Base-by-base conservation (phyloP, 2,113 vertebrate genomes). In the Acanthisitta chloris region DNA sequence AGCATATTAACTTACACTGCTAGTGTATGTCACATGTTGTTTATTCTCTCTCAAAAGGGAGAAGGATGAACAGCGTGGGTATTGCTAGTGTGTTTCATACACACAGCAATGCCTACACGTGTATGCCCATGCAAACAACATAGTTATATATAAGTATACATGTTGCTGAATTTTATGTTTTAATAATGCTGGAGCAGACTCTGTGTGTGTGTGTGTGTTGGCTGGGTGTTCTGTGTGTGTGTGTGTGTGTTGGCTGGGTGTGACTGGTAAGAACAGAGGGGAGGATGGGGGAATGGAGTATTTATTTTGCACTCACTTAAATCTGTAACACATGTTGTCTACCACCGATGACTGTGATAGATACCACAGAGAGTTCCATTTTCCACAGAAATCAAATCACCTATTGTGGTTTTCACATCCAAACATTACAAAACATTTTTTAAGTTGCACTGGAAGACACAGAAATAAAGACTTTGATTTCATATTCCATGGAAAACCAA, bases 61-160 rank as follows among this genome's bases (percentile, higher is more conserved):
- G 12, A 70, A 55, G 13, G 45, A 46, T 18, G 29, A 85, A 24
- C 18, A 40, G 23, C 0, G 2, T 1, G 2, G 24, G 2, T 52
- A 18, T 66, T 29, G 9, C 31, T 40, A 21, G 14, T 7, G 12
- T 20, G 17, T 42, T 90, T 81, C 51, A 42, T 55, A 31, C 8
- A 42, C 18, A 48, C 4, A n/a, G n/a, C 13, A 21, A 3, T 17
- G 5, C 64, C 38, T 67, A 29, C 16, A 48, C 0, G 2, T 15
- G 6, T 45, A 19, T 49, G 18, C 29, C 23, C 16, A 40, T 17
- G 36, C 7, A 74, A 58, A 36, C 5, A 57, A 18, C 12, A 28
- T 33, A 24, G 12, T 34, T 54, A 19, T 17, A 9, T 36, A 3
- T 28, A 69, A 51, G 3, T 28, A n/a, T 31, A 8, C 1, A 0